Percentiles rank a stretch among this genome's conserved stretches.
phyloP scores from a whole-genome alignment of 64 coral and sea anemone species.

The Acropora tenuis region DNA sequence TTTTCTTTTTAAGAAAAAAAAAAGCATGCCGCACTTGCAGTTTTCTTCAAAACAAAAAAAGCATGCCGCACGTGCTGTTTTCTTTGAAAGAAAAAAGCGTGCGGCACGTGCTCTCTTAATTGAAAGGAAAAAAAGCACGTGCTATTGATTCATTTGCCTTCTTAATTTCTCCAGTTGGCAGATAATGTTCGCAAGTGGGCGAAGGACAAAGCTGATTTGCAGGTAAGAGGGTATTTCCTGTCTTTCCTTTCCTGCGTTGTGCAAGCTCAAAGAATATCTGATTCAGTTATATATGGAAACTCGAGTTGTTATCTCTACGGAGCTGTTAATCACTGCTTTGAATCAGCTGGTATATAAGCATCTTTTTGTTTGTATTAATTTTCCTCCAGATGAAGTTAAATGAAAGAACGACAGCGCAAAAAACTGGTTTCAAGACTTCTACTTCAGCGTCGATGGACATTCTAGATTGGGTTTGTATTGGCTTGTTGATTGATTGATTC shows the following conservation, averaged over 20 bases:
- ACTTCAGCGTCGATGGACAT: slow-evolving; percentile 8
- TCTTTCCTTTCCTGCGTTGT: not conserved
- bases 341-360: not conserved
- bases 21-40: too few relatives aligned
- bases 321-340: too few relatives aligned
- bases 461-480: slow-evolving; percentile 33
- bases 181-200: slow-evolving; percentile 72
- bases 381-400: slow-evolving; percentile 31
- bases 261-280: not conserved
- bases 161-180: slow-evolving; percentile 39
- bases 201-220: slow-evolving; percentile 59
- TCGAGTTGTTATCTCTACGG: too few relatives aligned
- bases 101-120: not conserved
- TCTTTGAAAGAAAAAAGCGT: too few relatives aligned
- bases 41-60: too few relatives aligned
- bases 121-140: not conserved
- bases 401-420: slow-evolving; percentile 22
- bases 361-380: not conserved
- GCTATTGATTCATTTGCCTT: not conserved
- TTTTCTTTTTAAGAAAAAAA: too few relatives aligned
- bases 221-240: slow-evolving; percentile 3
- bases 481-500: not conserved
- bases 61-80: too few relatives aligned
- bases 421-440: slow-evolving; percentile 44
- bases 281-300: not conserved